Percentiles rank a stretch among this genome's conserved stretches.
These are phyloP conservation scores for Lysandra bellargus DNA, from an alignment of 2,888 invertebrate genomes.

Conservation along the genomic window DNA sequence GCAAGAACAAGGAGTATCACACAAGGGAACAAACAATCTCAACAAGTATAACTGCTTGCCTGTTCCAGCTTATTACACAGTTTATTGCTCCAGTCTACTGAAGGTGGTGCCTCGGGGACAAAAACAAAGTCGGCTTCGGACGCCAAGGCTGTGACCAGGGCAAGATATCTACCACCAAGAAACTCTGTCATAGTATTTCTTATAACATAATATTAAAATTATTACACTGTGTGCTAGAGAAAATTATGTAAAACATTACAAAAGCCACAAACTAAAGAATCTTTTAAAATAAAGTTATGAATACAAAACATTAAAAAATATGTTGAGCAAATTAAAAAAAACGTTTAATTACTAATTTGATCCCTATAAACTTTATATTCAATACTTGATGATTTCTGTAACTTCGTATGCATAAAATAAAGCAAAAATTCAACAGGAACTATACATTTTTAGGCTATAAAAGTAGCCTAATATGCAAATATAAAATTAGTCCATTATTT, in stretches of 20 bases:
- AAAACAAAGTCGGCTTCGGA: slow-evolving; percentile 99
- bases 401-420: not conserved
- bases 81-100: slow-evolving; percentile 94
- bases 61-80: slow-evolving; percentile 96
- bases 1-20: slow-evolving; percentile 38
- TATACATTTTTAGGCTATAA: not conserved
- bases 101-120: slow-evolving; percentile 98
- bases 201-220: not conserved
- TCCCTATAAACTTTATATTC: no score
- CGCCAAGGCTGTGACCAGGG: slow-evolving; percentile 96
- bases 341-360: no score
- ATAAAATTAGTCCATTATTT: no score
- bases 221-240: not conserved
- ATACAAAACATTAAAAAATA: not conserved
- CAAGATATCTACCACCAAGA: slow-evolving; percentile 91
- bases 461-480: not conserved
- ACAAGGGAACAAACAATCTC: slow-evolving; percentile 41
- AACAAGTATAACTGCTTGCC: slow-evolving; percentile 81
- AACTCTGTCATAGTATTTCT: slow-evolving; percentile 48
- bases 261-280: no score
- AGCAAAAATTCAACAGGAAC: not conserved
- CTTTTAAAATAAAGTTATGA: not conserved
- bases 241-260: no score
- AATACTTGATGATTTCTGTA: not conserved
- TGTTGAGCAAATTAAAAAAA: no score